A percentile compares a stretch with the other conserved stretches of the same genome.
Evolutionary conservation across 2,888 invertebrate species (phyloP).

Genomic region (Lamproptera curius): DNA sequence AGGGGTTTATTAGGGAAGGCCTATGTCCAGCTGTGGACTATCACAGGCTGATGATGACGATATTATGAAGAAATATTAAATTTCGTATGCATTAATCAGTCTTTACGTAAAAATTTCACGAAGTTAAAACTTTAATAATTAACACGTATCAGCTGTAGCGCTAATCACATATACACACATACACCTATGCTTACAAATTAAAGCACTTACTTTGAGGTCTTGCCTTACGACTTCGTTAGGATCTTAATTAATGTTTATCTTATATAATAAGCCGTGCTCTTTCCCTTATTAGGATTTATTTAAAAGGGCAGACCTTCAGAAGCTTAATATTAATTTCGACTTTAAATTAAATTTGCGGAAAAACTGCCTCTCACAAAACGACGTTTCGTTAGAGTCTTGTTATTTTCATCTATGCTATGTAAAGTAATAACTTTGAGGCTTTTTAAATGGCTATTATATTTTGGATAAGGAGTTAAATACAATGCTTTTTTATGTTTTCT

Average conservation of each 20-base stretch:
- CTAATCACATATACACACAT: constrained; percentile 65
- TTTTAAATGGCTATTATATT: no score
- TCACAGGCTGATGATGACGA: no score
- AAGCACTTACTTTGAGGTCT: constrained; percentile 59
- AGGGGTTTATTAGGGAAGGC: no score
- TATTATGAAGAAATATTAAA: no score
- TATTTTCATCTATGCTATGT: no score
- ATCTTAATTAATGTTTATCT: constrained; percentile 72
- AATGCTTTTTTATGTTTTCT: no score
- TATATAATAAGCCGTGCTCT: constrained; percentile 68
- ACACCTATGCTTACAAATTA: constrained; percentile 59
- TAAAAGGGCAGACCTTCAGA: constrained; percentile 35
- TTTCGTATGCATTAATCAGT: no score
- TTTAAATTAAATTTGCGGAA: background rate
- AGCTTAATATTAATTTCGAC: constrained; percentile 7
- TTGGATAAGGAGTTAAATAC: no score
- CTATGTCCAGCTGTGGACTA: no score
- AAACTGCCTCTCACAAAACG: background rate
- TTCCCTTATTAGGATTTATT: constrained; percentile 62
- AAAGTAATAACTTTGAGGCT: no score
- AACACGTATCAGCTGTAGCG: constrained; percentile 28
- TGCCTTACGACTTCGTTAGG: constrained; percentile 42
- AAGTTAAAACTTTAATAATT: constrained; percentile 15
- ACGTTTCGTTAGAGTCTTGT: no score
- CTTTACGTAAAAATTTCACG: no score